phyloP scores from a whole-genome alignment of 92 coral and sea anemone species.

The Epizoanthus fatuus region DNA sequence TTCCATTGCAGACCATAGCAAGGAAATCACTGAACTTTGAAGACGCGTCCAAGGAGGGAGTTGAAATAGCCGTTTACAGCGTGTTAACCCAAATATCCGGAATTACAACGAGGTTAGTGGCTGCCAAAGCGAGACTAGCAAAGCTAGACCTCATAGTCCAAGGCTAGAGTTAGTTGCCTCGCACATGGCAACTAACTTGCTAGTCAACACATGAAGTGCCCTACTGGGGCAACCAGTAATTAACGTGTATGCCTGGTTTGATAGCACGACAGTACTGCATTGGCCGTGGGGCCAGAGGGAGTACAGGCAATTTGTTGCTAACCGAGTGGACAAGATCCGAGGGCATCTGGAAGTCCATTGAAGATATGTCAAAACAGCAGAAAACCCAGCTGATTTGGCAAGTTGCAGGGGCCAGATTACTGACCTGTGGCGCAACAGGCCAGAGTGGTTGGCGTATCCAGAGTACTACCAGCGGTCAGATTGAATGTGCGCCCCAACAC shows the following conservation, averaged over 20 bases:
- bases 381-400: conserved; percentile 45
- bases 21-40: too few relatives aligned
- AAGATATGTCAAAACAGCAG: conserved; percentile 28
- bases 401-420: conserved; percentile 28
- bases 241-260: background rate
- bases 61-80: too few relatives aligned
- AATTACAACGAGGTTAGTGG: too few relatives aligned
- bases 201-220: background rate
- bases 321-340: conserved; percentile 20
- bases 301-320: conserved; percentile 14
- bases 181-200: too few relatives aligned
- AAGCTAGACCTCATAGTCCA: too few relatives aligned
- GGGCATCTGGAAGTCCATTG: conserved; percentile 9
- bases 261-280: background rate
- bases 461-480: too few relatives aligned
- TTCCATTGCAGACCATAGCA: too few relatives aligned
- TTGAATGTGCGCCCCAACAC: too few relatives aligned
- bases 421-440: conserved; percentile 41
- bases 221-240: background rate
- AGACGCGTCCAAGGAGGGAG: too few relatives aligned
- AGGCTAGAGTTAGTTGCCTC: too few relatives aligned
- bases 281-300: conserved; percentile 8
- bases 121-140: too few relatives aligned
- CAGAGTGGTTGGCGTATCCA: conserved; percentile 21
- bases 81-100: too few relatives aligned